These are phyloP conservation scores for Mythimna lalbum DNA, from an alignment of 2,888 invertebrate genomes.

Conservation along the genomic window DNA sequence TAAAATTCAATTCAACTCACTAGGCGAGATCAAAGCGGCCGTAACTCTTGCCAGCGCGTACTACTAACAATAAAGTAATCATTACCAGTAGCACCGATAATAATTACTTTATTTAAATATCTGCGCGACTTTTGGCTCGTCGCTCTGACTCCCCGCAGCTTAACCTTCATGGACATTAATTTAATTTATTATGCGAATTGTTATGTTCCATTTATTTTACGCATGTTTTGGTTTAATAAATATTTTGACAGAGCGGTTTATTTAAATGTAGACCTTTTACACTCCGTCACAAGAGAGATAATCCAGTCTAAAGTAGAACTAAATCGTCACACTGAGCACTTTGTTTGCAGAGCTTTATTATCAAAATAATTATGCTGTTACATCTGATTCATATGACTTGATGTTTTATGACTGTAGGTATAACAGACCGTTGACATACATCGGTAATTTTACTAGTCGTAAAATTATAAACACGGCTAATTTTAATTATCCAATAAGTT, in stretches of 20 bases:
- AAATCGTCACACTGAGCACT: conserved; percentile 35
- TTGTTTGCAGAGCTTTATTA: conserved; percentile 50
- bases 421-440: conserved; percentile 46
- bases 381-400: conserved; percentile 45
- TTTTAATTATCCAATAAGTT: conserved; percentile 51
- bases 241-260: conserved; percentile 57
- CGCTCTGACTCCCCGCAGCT: conserved; percentile 54
- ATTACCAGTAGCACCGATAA: conserved; percentile 63
- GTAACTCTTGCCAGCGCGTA: conserved; percentile 74
- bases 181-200: conserved; percentile 73
- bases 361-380: conserved; percentile 43
- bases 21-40: conserved; percentile 82
- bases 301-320: conserved; percentile 20
- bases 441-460: conserved; percentile 50
- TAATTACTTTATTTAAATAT: conserved; percentile 72
- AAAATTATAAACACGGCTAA: conserved; percentile 37
- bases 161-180: conserved; percentile 75
- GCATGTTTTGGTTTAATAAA: conserved; percentile 60
- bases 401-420: conserved; percentile 49
- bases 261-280: conserved; percentile 59
- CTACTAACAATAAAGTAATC: conserved; percentile 77
- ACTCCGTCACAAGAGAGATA: conserved; percentile 16
- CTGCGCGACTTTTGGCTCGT: conserved; percentile 66
- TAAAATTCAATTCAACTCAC: conserved; percentile 76
- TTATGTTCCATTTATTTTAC: conserved; percentile 73